Percentiles rank a stretch among this genome's conserved stretches.
phyloP scores from a whole-genome alignment of 2,113 vertebrate species.

The Sander vitreus region DNA sequence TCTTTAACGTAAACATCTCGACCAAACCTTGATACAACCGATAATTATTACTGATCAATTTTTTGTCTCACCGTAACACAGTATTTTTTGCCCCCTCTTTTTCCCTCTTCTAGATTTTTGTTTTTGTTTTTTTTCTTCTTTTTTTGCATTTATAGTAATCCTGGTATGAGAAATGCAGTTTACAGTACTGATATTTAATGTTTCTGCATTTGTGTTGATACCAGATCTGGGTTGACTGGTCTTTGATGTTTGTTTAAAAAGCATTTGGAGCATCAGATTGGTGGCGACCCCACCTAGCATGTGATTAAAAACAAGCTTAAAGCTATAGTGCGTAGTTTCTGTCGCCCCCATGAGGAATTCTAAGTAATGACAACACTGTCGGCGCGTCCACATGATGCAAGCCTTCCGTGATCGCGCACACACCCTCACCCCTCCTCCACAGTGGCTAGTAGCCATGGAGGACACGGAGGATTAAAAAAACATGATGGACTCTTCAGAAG shows the following conservation, averaged over 20 bases:
- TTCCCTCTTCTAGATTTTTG: background rate
- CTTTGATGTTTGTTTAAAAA: slow-evolving; percentile 35
- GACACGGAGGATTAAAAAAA: too few relatives aligned
- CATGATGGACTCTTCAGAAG: too few relatives aligned
- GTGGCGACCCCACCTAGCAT: background rate
- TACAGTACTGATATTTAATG: slow-evolving; percentile 3
- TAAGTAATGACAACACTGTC: too few relatives aligned
- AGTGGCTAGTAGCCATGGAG: too few relatives aligned
- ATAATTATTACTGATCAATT: slow-evolving; percentile 31
- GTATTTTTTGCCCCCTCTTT: slow-evolving; percentile 6
- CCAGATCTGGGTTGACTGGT: slow-evolving; percentile 46
- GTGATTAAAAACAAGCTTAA: slow-evolving; percentile 8
- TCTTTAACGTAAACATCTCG: slow-evolving; percentile 76
- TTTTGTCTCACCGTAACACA: slow-evolving; percentile 11
- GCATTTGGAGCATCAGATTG: background rate
- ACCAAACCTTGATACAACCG: background rate
- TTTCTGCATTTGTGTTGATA: slow-evolving; percentile 19
- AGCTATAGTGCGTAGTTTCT: too few relatives aligned
- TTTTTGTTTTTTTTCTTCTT: slow-evolving; percentile 3
- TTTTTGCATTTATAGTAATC: slow-evolving; percentile 38
- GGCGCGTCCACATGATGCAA: too few relatives aligned
- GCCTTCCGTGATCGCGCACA: too few relatives aligned
- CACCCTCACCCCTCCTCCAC: too few relatives aligned
- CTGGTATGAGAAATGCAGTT: slow-evolving; percentile 11
- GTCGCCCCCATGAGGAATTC: too few relatives aligned